Percentiles rank a stretch among this genome's conserved stretches.
Evolutionary conservation across 2,797 vertebrate species (phyloP).

Genomic region (Hephaestus fuliginosus): DNA sequence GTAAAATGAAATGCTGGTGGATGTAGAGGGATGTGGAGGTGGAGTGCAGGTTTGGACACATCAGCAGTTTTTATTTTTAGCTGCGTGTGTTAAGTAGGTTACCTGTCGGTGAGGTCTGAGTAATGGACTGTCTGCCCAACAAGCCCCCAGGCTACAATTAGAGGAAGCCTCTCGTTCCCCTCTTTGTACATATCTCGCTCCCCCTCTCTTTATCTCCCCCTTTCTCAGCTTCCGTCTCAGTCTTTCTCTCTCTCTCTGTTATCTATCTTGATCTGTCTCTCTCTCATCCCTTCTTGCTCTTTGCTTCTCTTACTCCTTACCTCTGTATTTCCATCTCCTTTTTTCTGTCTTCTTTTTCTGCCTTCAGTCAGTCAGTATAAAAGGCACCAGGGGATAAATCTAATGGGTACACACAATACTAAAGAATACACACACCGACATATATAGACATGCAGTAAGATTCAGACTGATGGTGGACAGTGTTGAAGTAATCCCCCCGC

Average conservation of each 20-base stretch:
- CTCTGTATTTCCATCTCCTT: conserved; percentile 32
- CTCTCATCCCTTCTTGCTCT: not conserved
- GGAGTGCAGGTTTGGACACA: conserved; percentile 54
- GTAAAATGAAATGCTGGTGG: conserved; percentile 41
- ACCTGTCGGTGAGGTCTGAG: conserved; percentile 75
- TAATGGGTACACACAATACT: conserved; percentile 30
- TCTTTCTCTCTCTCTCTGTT: conserved; percentile 38
- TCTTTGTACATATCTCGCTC: conserved; percentile 53
- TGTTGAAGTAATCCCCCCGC: conserved; percentile 40
- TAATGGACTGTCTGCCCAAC: conserved; percentile 77
- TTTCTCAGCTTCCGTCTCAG: conserved; percentile 32
- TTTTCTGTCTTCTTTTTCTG: conserved; percentile 34
- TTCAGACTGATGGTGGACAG: conserved; percentile 36
- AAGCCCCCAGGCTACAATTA: conserved; percentile 79
- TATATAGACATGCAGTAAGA: conserved; percentile 2
- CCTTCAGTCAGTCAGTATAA: conserved; percentile 56
- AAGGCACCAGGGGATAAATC: conserved; percentile 53
- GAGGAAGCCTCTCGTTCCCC: conserved; percentile 66
- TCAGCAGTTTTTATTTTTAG: conserved; percentile 79
- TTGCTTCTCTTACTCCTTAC: conserved; percentile 9
- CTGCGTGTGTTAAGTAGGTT: conserved; percentile 71
- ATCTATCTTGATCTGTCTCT: conserved; percentile 42
- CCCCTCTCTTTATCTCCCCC: conserved; percentile 28
- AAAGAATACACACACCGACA: conserved; percentile 10
- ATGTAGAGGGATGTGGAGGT: conserved; percentile 44